Base-by-base conservation (phyloP, 2,113 vertebrate genomes). In the Emydura subglobosa region DNA sequence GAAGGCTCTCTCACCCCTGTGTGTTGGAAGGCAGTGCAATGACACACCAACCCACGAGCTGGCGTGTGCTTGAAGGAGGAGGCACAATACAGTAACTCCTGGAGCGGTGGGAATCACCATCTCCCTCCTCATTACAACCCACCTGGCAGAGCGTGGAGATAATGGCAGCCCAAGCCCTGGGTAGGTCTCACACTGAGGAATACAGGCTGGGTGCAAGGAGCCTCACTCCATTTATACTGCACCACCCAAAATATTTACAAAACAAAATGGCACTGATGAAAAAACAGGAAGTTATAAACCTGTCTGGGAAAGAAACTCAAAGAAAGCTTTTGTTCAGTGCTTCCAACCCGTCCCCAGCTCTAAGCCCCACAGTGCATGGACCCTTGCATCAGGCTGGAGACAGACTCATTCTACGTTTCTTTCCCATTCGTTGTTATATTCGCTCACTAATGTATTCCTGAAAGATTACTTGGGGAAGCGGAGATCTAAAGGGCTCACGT, bases 91-190 rank as follows among this genome's bases (percentile, higher is more conserved):
- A 39, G 22, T 39, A 72, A 42, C 39, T 31, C 61, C 81, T 6
- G 1, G 3, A 80, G 82, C 34, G 31, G 54, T 3, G 4, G 79
- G 54, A 10, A 74, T 72, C 49, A n/a, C 83, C n/a, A 16, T 78
- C 74, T 44, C 14, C 16, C 1, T 16, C n/a, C 34, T n/a, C 19
- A 22, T 39, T 39, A n/a, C 2, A 80, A 68, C 0, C 0, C 5
- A 54, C 59, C 21, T 2, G 4, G 31, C 31, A 94, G 88, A 81
- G 12, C 25, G 12, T 54, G 82, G 85, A 72, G 85, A 51, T 29
- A 92, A 54, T 65, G 80, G 17, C 81, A 89, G 2, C 34, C 78
- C 34, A 65, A 65, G 14, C 13, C 31, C 34, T 65, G 31, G 31
- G 16, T 8, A 82, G 53, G 84, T 49, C 24, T 76, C 72, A 74